Evolutionary conservation across 2,113 vertebrate genomes (phyloP).

Genomic region (Xiphias gladius): DNA sequence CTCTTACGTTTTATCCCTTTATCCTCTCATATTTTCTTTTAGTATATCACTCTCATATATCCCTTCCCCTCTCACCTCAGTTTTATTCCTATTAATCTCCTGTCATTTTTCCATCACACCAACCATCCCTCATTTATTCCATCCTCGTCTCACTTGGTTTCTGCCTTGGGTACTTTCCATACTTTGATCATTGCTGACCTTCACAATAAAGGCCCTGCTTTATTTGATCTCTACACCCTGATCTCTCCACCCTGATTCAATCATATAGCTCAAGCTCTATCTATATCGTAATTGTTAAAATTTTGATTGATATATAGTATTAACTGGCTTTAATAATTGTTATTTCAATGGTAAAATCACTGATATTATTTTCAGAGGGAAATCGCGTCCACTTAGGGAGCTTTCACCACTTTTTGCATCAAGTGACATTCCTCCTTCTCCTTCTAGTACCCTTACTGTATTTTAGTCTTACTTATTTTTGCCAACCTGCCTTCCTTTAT

Average conservation of each 20-base stretch:
- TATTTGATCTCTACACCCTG: slow-evolving; percentile 14
- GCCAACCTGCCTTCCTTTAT: not conserved
- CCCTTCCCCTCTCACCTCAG: slow-evolving; percentile 8
- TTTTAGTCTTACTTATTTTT: not conserved
- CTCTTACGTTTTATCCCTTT: slow-evolving; percentile 21
- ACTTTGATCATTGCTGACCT: slow-evolving; percentile 46
- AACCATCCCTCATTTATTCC: slow-evolving; percentile 23
- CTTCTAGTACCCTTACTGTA: not conserved
- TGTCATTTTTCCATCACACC: slow-evolving; percentile 26
- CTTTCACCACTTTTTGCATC: not conserved
- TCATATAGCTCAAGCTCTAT: not conserved
- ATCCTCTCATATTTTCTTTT: slow-evolving; percentile 34
- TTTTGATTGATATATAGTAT: not conserved
- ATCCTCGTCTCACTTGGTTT: slow-evolving; percentile 4
- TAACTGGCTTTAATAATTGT: not conserved
- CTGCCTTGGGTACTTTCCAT: not conserved
- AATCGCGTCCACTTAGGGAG: not conserved
- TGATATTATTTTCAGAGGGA: not conserved
- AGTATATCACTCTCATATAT: no score
- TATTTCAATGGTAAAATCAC: not conserved
- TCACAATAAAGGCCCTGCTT: slow-evolving; percentile 8
- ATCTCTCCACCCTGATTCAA: not conserved
- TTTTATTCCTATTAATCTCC: slow-evolving; percentile 47
- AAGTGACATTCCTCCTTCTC: not conserved
- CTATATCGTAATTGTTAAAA: not conserved